Percentiles rank a stretch among this genome's conserved stretches.
phyloP scores from a whole-genome alignment of 1,140 invertebrate genomes.

The Pseudachorutes palmiensis region DNA sequence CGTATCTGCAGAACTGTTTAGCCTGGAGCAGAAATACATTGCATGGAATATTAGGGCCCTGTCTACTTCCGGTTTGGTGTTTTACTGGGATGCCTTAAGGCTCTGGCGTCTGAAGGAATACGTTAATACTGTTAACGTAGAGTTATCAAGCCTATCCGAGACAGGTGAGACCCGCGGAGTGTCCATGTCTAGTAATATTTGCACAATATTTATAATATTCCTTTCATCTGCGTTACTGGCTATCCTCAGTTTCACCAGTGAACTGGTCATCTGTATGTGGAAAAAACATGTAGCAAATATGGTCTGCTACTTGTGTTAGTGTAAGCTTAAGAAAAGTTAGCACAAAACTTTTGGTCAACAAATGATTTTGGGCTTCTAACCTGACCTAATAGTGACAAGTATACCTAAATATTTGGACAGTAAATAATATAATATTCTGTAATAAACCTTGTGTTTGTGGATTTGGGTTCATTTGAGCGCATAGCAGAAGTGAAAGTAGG shows the following conservation, averaged over 20 bases:
- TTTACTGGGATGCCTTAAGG: background rate
- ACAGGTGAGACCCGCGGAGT: background rate
- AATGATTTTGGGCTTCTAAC: too few species aligned
- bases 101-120: background rate
- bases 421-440: too few species aligned
- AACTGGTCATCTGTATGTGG: too few species aligned
- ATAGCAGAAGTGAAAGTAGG: background rate
- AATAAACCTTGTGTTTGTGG: background rate
- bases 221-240: background rate
- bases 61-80: background rate
- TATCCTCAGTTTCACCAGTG: too few species aligned
- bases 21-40: background rate
- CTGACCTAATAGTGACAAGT: too few species aligned
- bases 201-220: background rate
- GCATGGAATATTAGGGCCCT: background rate
- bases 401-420: too few species aligned
- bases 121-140: background rate
- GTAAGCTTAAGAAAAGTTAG: too few species aligned
- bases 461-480: background rate
- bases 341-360: too few species aligned
- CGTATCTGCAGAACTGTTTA: background rate
- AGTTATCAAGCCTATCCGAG: background rate
- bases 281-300: too few species aligned
- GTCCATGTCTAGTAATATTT: background rate
- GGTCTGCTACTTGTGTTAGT: too few species aligned